Base-by-base conservation (phyloP, 2,888 invertebrate genomes). In the Epistrophe grossulariae region DNA sequence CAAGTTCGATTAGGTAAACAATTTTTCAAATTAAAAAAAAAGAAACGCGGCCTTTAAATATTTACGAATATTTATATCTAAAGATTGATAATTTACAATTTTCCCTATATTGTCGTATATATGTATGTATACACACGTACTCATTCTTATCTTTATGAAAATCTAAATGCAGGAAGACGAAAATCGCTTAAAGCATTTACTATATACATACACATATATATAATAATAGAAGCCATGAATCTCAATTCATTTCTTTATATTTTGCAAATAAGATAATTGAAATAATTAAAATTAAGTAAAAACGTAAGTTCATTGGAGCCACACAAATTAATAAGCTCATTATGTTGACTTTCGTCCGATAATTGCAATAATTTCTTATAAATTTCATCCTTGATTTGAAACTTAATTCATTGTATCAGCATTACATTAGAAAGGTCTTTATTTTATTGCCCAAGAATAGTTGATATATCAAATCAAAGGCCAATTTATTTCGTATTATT, bases 341-440 rank as follows among this genome's bases (percentile, higher is more conserved):
- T 55, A 28, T 8, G 15, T 55, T 31, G 55, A n/a, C 15, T 31
- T 55, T 55, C 50, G 28, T 31, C 15, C 55, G n/a, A 55, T 55
- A 55, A 31, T 55, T 28, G 31, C 28, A 55, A 55, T 28, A 24
- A 55, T 31, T 55, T 55, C 55, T 31, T 28, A 31, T 28, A n/a
- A n/a, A n/a, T 24, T 24, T 24, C 24, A 24, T 10, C 52, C 24
- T 52, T 52, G 11, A 52, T 52, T 55, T 28, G 52, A 2, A 13
- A 28, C 13, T 13, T 15, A 55, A 55, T 31, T 28, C 28, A 31
- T 55, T 28, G 28, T 15, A 31, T 5, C 19, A 15, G 1, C 15
- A 15, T 55, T 8, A 9, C 8, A 55, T n/a, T 55, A 55, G 4
- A 1, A 0, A 10, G 15, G 15, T 31, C 28, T 28, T 55, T 28